Percentiles rank a stretch among this genome's conserved stretches.
Evolutionary conservation across 2,797 vertebrate genomes (phyloP).

Genomic region (Natrix natrix): DNA sequence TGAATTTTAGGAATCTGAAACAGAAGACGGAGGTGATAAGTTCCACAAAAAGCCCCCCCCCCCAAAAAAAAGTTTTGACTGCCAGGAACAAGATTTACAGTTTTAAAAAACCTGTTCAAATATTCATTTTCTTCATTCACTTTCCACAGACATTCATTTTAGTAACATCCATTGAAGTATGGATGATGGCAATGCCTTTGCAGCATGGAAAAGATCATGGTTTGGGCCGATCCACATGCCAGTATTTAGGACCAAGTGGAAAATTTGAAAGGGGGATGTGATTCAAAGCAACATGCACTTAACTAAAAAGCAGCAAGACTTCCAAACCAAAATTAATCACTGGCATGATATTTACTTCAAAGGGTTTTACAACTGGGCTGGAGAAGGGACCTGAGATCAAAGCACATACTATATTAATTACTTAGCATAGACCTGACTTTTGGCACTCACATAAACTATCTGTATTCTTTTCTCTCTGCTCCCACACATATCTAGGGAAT

Average conservation of each 20-base stretch:
- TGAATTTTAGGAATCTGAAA: neutral
- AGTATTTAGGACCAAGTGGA: neutral
- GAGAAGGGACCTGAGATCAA: neutral
- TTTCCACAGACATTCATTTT: neutral
- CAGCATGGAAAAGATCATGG: neutral
- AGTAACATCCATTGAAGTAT: neutral
- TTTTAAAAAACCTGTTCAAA: neutral
- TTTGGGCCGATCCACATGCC: neutral
- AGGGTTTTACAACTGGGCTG: neutral
- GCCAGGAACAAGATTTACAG: neutral
- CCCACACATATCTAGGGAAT: neutral
- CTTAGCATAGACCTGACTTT: constrained; percentile 13
- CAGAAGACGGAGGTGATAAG: neutral
- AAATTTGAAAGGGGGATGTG: neutral
- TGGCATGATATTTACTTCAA: neutral
- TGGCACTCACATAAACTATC: neutral
- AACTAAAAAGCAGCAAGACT: neutral
- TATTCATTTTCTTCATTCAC: neutral
- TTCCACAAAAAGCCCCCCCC: neutral
- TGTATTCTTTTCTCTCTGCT: neutral
- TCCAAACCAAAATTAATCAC: neutral
- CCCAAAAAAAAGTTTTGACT: neutral
- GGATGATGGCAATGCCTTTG: neutral
- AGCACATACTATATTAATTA: neutral
- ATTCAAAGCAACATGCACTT: neutral